Conservation (phyloP, 2,888 invertebrate species). For the Drosophila nr. fundita region DNA sequence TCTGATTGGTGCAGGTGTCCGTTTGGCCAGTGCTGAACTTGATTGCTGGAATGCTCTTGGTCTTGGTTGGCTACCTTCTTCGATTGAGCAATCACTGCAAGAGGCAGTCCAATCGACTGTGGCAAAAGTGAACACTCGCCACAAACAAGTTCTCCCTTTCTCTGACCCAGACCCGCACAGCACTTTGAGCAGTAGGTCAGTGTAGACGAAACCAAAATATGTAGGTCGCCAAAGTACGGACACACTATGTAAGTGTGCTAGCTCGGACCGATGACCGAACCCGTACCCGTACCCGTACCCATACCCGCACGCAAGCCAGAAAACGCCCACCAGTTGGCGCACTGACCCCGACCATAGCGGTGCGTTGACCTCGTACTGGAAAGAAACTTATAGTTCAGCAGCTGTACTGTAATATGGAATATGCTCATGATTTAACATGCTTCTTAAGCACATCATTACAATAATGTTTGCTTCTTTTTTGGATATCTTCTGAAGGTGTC, state of each 20-base stretch:
- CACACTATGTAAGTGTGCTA: conserved; percentile 14
- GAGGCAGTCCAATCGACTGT: conserved; percentile 32
- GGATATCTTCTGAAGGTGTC: neutral
- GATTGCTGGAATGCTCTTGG: conserved; percentile 34
- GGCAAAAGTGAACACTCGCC: conserved; percentile 63
- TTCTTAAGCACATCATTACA: neutral
- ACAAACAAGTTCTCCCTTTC: conserved; percentile 68
- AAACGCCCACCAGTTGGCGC: conserved; percentile 49
- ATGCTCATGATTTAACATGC: neutral
- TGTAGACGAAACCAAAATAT: conserved; percentile 48
- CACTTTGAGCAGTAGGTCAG: conserved; percentile 61
- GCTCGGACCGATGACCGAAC: conserved; percentile 34
- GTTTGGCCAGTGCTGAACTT: conserved; percentile 26
- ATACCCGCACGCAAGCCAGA: conserved; percentile 7
- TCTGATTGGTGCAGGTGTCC: conserved; percentile 30
- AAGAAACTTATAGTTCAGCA: conserved; percentile 4
- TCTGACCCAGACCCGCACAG: conserved; percentile 69
- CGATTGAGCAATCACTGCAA: conserved; percentile 57
- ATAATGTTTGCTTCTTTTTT: neutral
- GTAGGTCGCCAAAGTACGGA: conserved; percentile 41
- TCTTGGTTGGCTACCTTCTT: conserved; percentile 21
- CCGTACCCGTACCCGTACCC: neutral
- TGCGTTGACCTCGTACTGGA: conserved; percentile 44
- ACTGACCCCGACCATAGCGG: conserved; percentile 42
- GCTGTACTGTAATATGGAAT: neutral